Conservation (phyloP, 1,140 invertebrate species). For the Alviniconcha marisindica region DNA sequence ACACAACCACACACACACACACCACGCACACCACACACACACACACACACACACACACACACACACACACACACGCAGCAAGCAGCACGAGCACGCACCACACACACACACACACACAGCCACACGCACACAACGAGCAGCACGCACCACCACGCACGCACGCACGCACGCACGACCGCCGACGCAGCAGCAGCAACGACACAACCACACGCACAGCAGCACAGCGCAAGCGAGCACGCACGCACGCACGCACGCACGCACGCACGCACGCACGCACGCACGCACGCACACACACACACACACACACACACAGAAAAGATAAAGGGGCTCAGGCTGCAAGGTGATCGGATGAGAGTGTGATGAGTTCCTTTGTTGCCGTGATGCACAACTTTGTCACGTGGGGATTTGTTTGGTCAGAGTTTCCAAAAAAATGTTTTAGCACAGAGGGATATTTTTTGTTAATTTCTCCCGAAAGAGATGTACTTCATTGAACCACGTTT, state of each 20-base stretch:
- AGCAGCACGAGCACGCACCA: background rate
- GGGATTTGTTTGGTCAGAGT: too few relatives aligned
- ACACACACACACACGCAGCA: background rate
- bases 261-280: background rate
- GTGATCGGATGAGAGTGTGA: too few relatives aligned
- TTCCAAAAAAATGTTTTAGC: too few relatives aligned
- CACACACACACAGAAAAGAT: too few relatives aligned
- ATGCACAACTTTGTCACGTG: too few relatives aligned
- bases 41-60: background rate
- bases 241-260: background rate
- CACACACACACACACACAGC: constrained; percentile 9
- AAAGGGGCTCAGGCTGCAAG: too few relatives aligned
- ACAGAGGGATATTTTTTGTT: too few relatives aligned
- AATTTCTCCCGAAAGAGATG: too few relatives aligned
- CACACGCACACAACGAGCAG: constrained; percentile 10
- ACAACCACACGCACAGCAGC: background rate
- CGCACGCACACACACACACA: too few relatives aligned
- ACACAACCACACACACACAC: background rate
- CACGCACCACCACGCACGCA: background rate
- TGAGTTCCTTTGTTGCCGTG: too few relatives aligned
- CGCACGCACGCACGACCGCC: background rate
- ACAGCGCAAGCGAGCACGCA: background rate
- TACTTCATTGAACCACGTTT: too few relatives aligned
- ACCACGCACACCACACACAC: background rate
- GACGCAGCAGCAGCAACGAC: too few relatives aligned